Evolutionary conservation across 2,113 vertebrate species (phyloP).

Genomic region (Panthera uncia): DNA sequence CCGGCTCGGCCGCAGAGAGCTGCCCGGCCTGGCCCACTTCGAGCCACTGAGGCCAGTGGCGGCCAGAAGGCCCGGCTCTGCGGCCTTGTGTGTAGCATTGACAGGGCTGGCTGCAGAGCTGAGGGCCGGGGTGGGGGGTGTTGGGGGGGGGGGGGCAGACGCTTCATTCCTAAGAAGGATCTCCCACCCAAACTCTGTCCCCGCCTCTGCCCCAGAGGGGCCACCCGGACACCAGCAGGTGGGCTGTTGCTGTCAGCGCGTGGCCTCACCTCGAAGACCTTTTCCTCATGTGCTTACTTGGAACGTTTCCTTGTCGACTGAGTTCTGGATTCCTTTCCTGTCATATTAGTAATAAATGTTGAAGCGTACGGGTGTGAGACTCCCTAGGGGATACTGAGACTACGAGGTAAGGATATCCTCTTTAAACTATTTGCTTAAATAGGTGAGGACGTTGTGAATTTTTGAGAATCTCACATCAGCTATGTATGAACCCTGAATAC

Average conservation of each 20-base stretch:
- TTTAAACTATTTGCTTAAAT: background rate
- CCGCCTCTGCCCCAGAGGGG: background rate
- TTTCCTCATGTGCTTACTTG: background rate
- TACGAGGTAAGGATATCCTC: background rate
- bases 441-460: background rate
- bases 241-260: background rate
- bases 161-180: background rate
- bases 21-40: fast-evolving
- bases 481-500: background rate
- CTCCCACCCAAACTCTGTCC: background rate
- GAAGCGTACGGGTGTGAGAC: background rate
- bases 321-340: background rate
- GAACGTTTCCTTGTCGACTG: background rate
- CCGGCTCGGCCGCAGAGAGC: background rate
- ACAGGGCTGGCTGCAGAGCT: background rate
- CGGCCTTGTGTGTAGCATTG: background rate
- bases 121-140: background rate
- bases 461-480: background rate
- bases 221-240: background rate
- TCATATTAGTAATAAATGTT: background rate
- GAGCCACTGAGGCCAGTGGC: background rate
- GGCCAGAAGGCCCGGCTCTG: background rate
- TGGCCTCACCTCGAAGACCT: background rate
- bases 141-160: background rate
- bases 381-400: background rate